A percentile compares a stretch with the other conserved stretches of the same genome.
These are phyloP conservation scores for Cotesia typhae DNA, from an alignment of 1,140 invertebrate species.

Conservation along the genomic window DNA sequence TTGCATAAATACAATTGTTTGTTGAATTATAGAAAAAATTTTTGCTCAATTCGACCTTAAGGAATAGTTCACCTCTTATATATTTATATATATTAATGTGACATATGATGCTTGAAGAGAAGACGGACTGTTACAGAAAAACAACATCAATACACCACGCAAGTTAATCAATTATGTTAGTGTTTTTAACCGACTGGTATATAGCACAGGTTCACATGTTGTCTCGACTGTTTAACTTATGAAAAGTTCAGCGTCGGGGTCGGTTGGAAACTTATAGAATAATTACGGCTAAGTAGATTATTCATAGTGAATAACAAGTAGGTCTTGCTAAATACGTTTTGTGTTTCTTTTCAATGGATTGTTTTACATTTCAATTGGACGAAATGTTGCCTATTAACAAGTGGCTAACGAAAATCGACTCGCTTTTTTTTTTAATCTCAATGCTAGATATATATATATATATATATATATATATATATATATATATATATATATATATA, in stretches of 20 bases:
- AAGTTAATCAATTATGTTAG: slow-evolving; percentile 38
- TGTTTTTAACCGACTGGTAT: slow-evolving; percentile 32
- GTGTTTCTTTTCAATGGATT: slow-evolving; percentile 40
- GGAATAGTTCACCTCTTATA: too few relatives aligned
- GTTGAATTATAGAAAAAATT: too few relatives aligned
- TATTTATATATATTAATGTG: too few relatives aligned
- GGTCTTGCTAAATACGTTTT: slow-evolving; percentile 35
- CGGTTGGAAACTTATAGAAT: slow-evolving; percentile 39
- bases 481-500: too few relatives aligned
- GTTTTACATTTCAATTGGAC: slow-evolving; percentile 41
- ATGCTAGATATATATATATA: too few relatives aligned
- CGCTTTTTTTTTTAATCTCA: too few relatives aligned
- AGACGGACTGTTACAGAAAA: neutral
- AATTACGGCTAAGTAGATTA: slow-evolving; percentile 40
- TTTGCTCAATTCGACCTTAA: too few relatives aligned
- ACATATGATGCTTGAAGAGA: neutral
- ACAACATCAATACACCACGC: slow-evolving; percentile 2
- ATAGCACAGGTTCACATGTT: slow-evolving; percentile 31
- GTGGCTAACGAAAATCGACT: slow-evolving; percentile 4
- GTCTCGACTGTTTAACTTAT: slow-evolving; percentile 40
- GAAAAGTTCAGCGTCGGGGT: slow-evolving; percentile 43
- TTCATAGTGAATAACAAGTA: slow-evolving; percentile 42
- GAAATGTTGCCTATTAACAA: slow-evolving; percentile 22
- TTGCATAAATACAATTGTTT: too few relatives aligned
- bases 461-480: too few relatives aligned